phyloP scores from a whole-genome alignment of 2,888 invertebrate genomes.

The Parnassius glacialis region DNA sequence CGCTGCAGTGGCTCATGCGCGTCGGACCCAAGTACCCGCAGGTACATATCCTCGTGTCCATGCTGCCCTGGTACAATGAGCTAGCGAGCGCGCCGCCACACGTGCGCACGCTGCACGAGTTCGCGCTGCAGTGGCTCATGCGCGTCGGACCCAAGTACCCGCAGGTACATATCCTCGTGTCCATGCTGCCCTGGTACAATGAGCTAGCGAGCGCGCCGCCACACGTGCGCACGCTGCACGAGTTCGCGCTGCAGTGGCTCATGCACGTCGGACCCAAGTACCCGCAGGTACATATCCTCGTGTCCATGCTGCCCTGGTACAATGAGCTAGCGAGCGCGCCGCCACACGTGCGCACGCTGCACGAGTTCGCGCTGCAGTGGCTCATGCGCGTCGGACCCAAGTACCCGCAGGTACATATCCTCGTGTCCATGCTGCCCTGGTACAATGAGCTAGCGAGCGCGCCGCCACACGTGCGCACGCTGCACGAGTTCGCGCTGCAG shows the following conservation, averaged over 20 bases:
- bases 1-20: slow-evolving; percentile 93
- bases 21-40: slow-evolving; percentile 96
- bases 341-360: slow-evolving; percentile 85
- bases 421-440: too few relatives aligned
- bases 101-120: slow-evolving; percentile 89
- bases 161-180: slow-evolving; percentile 78
- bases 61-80: slow-evolving; percentile 51
- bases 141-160: slow-evolving; percentile 96
- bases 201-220: slow-evolving; percentile 74
- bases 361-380: slow-evolving; percentile 94
- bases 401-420: slow-evolving; percentile 88
- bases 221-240: slow-evolving; percentile 88
- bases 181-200: slow-evolving; percentile 35
- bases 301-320: too few relatives aligned
- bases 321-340: slow-evolving; percentile 69
- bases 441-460: slow-evolving; percentile 67
- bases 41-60: slow-evolving; percentile 63
- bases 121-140: slow-evolving; percentile 93
- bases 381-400: slow-evolving; percentile 95
- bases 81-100: slow-evolving; percentile 74
- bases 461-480: slow-evolving; percentile 82
- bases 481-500: slow-evolving; percentile 94
- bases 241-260: slow-evolving; percentile 93
- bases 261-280: slow-evolving; percentile 96
- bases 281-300: slow-evolving; percentile 84